These are phyloP conservation scores for Cetonia aurata DNA, from an alignment of 2,888 invertebrate genomes.

Conservation along the genomic window DNA sequence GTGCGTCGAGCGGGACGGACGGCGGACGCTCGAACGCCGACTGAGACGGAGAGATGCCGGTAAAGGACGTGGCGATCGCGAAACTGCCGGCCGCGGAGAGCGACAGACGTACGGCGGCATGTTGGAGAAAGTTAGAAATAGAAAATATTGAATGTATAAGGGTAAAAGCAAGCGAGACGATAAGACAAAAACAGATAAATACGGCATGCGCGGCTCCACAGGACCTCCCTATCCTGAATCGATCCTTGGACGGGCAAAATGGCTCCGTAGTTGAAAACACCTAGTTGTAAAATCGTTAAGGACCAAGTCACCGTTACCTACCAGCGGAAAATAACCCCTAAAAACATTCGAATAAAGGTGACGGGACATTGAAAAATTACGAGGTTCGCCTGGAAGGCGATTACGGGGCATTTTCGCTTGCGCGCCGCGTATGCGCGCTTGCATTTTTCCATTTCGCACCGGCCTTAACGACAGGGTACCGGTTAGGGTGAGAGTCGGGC, in stretches of 20 bases:
- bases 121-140: slow-evolving; percentile 49
- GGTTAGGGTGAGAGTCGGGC: slow-evolving; percentile 59
- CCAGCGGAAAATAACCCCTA: slow-evolving; percentile 61
- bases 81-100: slow-evolving; percentile 39
- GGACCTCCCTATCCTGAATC: slow-evolving; percentile 66
- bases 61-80: slow-evolving; percentile 40
- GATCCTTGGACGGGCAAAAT: slow-evolving; percentile 66
- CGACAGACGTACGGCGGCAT: slow-evolving; percentile 43
- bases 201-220: slow-evolving; percentile 65
- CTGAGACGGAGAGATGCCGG: slow-evolving; percentile 43
- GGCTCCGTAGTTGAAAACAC: slow-evolving; percentile 65
- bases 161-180: slow-evolving; percentile 64
- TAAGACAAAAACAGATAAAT: slow-evolving; percentile 68
- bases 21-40: slow-evolving; percentile 26
- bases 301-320: slow-evolving; percentile 56
- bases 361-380: slow-evolving; percentile 65
- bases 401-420: slow-evolving; percentile 64
- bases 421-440: slow-evolving; percentile 55
- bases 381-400: slow-evolving; percentile 63
- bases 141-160: slow-evolving; percentile 52
- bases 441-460: slow-evolving; percentile 66
- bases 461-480: slow-evolving; percentile 59
- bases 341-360: slow-evolving; percentile 63
- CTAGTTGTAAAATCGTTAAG: slow-evolving; percentile 66
- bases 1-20: slow-evolving; percentile 43